Evolutionary conservation across 2,113 vertebrate species (phyloP).

Genomic region (Calyptomena viridis): DNA sequence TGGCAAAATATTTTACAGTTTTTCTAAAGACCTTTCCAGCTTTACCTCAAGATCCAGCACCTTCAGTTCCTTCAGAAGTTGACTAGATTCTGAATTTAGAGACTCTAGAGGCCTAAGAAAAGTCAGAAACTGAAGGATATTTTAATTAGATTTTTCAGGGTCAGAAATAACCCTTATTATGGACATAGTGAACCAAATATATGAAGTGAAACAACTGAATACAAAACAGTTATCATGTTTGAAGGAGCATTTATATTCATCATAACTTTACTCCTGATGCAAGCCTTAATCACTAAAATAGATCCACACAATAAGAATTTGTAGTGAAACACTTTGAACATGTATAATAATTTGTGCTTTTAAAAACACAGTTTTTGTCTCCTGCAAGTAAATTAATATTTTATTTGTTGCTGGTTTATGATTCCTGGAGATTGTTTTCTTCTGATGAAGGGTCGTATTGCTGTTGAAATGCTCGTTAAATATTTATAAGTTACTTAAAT

Average conservation of each 20-base stretch:
- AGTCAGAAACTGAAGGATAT: neutral
- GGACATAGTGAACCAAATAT: neutral
- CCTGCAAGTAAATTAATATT: neutral
- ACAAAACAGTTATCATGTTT: accelerated
- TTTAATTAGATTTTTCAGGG: neutral
- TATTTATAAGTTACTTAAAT: neutral
- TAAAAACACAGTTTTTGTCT: neutral
- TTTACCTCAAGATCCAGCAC: neutral
- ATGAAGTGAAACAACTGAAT: neutral
- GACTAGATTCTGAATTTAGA: neutral
- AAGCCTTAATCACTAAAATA: neutral
- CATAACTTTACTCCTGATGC: neutral
- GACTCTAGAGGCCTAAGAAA: neutral
- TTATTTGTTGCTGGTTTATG: neutral
- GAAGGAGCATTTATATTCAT: neutral
- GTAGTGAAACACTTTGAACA: neutral
- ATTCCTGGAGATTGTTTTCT: neutral
- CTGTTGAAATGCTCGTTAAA: neutral
- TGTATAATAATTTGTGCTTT: neutral
- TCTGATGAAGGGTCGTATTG: neutral
- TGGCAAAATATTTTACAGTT: neutral
- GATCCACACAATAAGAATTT: neutral
- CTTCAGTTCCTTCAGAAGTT: neutral
- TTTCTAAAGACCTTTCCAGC: neutral
- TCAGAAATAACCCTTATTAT: neutral